Evolutionary conservation across 2,113 vertebrate genomes (phyloP), one percentile per base, ranked within the genome.

Genomic region (Callocephalon fimbriatum): DNA sequence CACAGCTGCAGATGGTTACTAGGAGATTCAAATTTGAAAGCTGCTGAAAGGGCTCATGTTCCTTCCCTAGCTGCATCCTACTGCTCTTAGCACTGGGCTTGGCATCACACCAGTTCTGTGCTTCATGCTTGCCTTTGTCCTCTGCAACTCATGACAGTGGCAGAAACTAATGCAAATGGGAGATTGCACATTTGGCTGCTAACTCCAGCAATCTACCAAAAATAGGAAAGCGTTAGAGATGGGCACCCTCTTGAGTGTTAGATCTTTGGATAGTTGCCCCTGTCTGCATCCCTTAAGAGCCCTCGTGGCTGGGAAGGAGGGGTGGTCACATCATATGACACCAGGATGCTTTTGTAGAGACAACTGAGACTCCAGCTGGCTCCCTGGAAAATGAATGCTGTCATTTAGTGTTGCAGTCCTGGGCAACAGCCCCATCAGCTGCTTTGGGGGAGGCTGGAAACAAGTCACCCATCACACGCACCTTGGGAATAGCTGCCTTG

Each of bases 401-500:
- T 45, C 74, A 58, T 70, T 86, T 79, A 62, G 48, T 1, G 0
- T 31, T n/a, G 21, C n/a, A 71, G 13, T 58, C 29, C n/a, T 58
- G 50, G 86, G 59, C 72, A 76, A 9, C 1, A 3, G 23, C 29
- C 22, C 38, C n/a, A 48, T 61, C 44, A 94, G 62, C 45, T 94
- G 40, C 72, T 48, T 53, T 40, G 31, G 62, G 23, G 21, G 9
- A 82, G n/a, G n/a, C 0, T 93, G 62, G 40, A 72, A 74, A 84
- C 19, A 68, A 23, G 35, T 37, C 1, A 0, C 8, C 37, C 70
- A 44, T 75, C 37, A 70, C 25, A 35, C 0, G 1, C 15, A 79
- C n/a, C 40, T 84, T 0, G 0, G 37, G 50, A 81, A 32, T 15
- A 78, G 18, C n/a, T 59, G 54, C 35, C 76, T 84, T 6, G 2